Conservation (phyloP, 2,797 vertebrate species). For the Acrossocheilus fasciatus region DNA sequence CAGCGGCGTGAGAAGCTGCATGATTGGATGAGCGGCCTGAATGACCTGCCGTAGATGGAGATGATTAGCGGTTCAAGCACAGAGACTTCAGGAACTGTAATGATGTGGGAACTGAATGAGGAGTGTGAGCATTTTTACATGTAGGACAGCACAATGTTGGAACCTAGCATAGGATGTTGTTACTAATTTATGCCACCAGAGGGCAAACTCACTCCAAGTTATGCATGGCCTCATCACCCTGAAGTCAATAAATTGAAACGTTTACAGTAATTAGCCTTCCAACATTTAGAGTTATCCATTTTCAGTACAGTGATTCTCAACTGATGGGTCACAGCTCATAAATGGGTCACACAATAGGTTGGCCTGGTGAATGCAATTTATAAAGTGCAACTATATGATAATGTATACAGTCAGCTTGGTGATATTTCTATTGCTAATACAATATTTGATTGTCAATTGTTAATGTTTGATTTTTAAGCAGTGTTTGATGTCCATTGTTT, state of each 20-base stretch:
- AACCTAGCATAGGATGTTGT: slow-evolving; percentile 55
- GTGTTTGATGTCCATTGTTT: neutral
- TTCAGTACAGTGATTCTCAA: neutral
- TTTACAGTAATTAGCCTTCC: neutral
- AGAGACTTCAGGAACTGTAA: neutral
- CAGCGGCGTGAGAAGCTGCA: neutral
- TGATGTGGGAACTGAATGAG: neutral
- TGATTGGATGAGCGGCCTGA: slow-evolving; percentile 4
- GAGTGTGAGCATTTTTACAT: neutral
- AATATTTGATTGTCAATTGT: neutral
- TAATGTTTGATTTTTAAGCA: neutral
- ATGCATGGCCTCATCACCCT: neutral
- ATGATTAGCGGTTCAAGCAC: neutral
- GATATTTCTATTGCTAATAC: neutral
- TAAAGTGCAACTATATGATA: neutral
- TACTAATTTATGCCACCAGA: slow-evolving; percentile 70
- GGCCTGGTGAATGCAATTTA: neutral
- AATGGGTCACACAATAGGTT: neutral
- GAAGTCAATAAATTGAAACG: neutral
- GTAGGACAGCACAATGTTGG: neutral
- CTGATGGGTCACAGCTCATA: neutral
- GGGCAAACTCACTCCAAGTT: slow-evolving; percentile 70
- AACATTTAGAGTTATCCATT: neutral
- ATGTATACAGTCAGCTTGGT: neutral
- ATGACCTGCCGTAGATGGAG: neutral